Conservation (phyloP, 2,888 invertebrate genomes). For the Tetanocera ferruginea region DNA sequence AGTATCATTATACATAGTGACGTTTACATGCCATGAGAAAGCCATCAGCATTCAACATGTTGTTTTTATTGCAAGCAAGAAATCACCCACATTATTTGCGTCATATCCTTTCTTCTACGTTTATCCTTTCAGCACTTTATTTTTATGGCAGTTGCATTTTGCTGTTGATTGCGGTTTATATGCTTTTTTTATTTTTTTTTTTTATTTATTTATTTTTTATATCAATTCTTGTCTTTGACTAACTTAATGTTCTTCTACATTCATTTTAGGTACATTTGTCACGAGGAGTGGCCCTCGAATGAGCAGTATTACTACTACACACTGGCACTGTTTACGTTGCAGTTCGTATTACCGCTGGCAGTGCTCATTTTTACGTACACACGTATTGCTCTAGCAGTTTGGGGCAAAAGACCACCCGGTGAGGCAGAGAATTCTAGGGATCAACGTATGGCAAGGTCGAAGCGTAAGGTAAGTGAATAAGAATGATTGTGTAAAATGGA, state of each 20-base stretch:
- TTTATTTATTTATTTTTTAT: background rate
- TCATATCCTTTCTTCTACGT: background rate
- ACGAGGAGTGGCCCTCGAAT: constrained; percentile 78
- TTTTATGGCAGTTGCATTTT: background rate
- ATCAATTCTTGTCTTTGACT: background rate
- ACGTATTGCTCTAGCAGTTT: constrained; percentile 87
- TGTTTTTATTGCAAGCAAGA: no score
- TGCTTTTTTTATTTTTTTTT: background rate
- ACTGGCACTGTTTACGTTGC: constrained; percentile 82
- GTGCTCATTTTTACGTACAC: constrained; percentile 89
- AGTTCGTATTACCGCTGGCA: constrained; percentile 85
- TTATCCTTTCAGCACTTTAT: background rate
- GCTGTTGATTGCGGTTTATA: background rate
- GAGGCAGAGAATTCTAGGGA: constrained; percentile 89
- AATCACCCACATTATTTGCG: background rate
- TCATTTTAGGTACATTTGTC: constrained; percentile 77
- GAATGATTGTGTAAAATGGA: background rate
- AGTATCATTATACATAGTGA: no score
- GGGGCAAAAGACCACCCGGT: constrained; percentile 89
- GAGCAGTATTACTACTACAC: constrained; percentile 81
- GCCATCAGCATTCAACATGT: no score
- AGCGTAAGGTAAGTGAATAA: constrained; percentile 80
- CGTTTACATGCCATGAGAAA: no score
- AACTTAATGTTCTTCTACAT: background rate
- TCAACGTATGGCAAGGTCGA: constrained; percentile 85